Base-by-base conservation (phyloP, 2,888 invertebrate species). In the Macrophya annulata region DNA sequence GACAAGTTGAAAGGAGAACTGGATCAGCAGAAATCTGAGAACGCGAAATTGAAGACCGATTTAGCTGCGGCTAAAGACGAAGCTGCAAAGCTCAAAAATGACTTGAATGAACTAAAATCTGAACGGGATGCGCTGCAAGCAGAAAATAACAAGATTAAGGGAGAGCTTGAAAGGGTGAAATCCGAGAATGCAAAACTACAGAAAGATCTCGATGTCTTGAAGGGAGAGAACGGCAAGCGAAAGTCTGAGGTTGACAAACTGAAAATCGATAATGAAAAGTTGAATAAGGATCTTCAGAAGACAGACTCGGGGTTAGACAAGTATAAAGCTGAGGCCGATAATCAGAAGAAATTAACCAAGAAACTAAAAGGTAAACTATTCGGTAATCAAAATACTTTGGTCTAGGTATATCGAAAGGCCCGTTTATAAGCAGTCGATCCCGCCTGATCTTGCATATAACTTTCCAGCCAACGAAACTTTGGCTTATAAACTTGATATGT, bases 101-200 rank as follows among this genome's bases (percentile, higher is more conserved):
- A 88, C 37, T 82, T 59, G 12, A 84, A 84, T 10, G 85, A 87
- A 31, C 82, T 88, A 85, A 85, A 84, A 37, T 81, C 86, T 1
- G 82, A 88, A 43, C 40, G 89, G 51, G 82, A 62, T 10, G 86
- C 86, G n/a, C 43, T 83, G 65, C 86, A 86, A 37, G 79, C 17
- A 12, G 87, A 85, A n/a, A 87, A 84, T 45, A 87, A 85, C 65
- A 87, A 86, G 45, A 85, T 89, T 55, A 87, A 86, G 25, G 86
- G 77, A 15, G 85, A 87, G 81, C 83, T 87, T 4, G 85, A 85
- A 0, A 72, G 37, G 31, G 12, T 85, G 10, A 83, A 72, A 40
- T 43, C 55, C 6, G 82, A 65, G 21, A 72, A 59, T 51, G 71
- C 59, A 8, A 79, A 59, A 31, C 25, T 84, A 17, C 21, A 74